Evolutionary conservation across 1,140 invertebrate species (phyloP), one percentile per base, ranked within the genome.

Genomic region (Lerema accius): DNA sequence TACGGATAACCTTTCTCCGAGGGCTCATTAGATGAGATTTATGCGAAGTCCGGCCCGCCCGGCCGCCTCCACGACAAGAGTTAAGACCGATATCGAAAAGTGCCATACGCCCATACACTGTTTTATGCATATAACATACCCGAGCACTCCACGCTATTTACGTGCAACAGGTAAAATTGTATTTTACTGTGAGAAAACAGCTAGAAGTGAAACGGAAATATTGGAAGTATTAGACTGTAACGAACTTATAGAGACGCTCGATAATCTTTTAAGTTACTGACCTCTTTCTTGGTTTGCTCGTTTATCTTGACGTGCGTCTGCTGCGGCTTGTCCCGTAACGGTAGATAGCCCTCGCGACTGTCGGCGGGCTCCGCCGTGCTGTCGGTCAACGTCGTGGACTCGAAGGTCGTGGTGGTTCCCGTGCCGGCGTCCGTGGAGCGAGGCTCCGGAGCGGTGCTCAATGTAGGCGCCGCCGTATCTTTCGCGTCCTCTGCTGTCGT

Each of bases 221-320:
- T 76, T 66, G 71, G 53, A 71, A 49, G 77, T 86, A 83, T 78
- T 83, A 82, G 82, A 83, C 65, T 83, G 80, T 85, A 76, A 82
- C 81, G 73, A 74, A 78, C 72, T 78, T 58, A 74, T 66, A 82
- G 76, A 67, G 58, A 73, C 65, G 69, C 63, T 72, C 63, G 60
- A 67, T 72, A 75, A 75, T 74, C 63, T 65, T 74, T 79, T 71
- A 80, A 82, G 78, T 78, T 73, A 86, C 89, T 86, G 78, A 92
- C 91, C 90, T 92, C 91, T 88, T 92, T 92, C 69, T 91, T 91
- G 26, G 87, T 91, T 71, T 91, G 84, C 49, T 89, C 87, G 76
- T 86, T 91, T 78, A 91, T 89, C 70, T 91, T 90, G 62, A 91
- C 91, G 73, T 90, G 82, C 7, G 82, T 90, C 65, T 88, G 85